Conservation (phyloP, 2,888 invertebrate genomes). For the Laothoe populi region DNA sequence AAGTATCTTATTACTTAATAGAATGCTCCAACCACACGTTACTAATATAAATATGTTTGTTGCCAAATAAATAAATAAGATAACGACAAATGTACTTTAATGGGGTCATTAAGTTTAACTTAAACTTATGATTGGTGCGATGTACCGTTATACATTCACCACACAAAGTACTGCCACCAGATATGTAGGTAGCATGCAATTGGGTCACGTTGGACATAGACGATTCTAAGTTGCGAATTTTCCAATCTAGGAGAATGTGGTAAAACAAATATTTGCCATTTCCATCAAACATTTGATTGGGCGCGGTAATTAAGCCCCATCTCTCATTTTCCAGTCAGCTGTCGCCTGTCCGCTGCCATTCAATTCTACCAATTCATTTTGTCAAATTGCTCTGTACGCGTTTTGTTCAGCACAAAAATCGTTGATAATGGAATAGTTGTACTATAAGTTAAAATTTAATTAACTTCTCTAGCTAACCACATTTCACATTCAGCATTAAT, state of each 20-base stretch:
- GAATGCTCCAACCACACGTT: too few species aligned
- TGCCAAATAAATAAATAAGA: too few species aligned
- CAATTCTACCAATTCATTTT: background rate
- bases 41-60: too few species aligned
- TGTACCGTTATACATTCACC: too few species aligned
- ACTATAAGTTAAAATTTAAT: slow-evolving; percentile 12
- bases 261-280: background rate
- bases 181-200: too few species aligned
- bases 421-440: background rate
- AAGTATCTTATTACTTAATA: too few species aligned
- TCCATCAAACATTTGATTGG: background rate
- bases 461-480: slow-evolving; percentile 3
- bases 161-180: too few species aligned
- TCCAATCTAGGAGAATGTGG: background rate
- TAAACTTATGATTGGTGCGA: too few species aligned
- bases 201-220: too few species aligned
- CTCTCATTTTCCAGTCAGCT: background rate
- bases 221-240: too few species aligned
- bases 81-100: too few species aligned
- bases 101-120: too few species aligned
- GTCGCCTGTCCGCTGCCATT: background rate
- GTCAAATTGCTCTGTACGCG: background rate
- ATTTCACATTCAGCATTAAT: slow-evolving; percentile 21
- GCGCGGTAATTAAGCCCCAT: background rate
- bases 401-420: background rate